Percentiles rank a stretch among this genome's conserved stretches.
These are phyloP conservation scores for Dolichoris vasculosae DNA, from an alignment of 1,140 invertebrate species.

Conservation along the genomic window DNA sequence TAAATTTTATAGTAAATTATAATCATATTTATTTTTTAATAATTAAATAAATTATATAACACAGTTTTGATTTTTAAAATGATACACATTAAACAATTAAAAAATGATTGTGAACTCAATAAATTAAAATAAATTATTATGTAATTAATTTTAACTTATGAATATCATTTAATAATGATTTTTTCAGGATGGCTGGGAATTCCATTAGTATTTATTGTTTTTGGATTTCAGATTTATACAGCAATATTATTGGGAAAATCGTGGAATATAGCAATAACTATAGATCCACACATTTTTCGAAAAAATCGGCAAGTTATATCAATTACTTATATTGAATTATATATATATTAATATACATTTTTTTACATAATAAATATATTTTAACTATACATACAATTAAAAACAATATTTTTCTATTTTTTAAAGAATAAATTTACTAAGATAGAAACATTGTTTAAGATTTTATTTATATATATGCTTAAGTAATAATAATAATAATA, in stretches of 20 bases:
- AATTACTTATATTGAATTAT: background rate
- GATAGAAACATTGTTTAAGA: no score
- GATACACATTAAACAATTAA: no score
- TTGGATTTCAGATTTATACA: constrained; percentile 84
- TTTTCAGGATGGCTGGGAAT: constrained; percentile 82
- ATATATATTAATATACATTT: constrained; percentile 9
- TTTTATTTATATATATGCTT: no score
- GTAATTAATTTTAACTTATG: background rate
- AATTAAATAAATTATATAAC: no score
- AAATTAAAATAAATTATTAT: background rate
- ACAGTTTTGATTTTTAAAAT: no score
- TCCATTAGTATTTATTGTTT: constrained; percentile 79
- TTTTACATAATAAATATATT: background rate
- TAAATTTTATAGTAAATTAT: no score
- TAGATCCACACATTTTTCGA: constrained; percentile 79
- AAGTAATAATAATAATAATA: no score
- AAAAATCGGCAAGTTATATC: constrained; percentile 77
- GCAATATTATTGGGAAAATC: constrained; percentile 82
- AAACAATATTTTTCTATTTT: no score
- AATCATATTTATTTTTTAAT: no score
- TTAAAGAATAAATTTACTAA: no score
- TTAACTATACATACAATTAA: no score
- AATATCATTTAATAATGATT: background rate
- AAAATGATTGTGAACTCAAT: background rate
- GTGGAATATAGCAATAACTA: constrained; percentile 82